phyloP scores from a whole-genome alignment of 2,797 vertebrate genomes.

The Poeciliopsis presidionis region DNA sequence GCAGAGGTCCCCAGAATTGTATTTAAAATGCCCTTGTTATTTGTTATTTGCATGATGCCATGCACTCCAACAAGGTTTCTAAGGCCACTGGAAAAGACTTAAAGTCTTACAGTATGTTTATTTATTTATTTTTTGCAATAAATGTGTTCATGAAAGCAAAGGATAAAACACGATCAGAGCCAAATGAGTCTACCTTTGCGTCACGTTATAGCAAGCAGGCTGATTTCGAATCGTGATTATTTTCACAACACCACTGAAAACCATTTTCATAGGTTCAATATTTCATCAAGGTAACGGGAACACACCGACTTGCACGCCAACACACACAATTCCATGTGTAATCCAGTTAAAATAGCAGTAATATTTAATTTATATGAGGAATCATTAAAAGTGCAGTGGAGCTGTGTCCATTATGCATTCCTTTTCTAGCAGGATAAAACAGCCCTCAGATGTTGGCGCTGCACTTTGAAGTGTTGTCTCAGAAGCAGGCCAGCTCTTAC shows the following conservation, averaged over 20 bases:
- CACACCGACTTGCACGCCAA: slow-evolving; percentile 23
- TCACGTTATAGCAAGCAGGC: slow-evolving; percentile 5
- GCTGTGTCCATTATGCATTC: slow-evolving; percentile 91
- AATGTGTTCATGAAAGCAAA: not conserved
- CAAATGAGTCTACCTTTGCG: not conserved
- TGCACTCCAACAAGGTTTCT: not conserved
- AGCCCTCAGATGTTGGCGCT: slow-evolving; percentile 92
- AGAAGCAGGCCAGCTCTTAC: slow-evolving; percentile 85
- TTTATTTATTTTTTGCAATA: not conserved
- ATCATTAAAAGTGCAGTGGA: slow-evolving; percentile 86
- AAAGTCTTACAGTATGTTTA: not conserved
- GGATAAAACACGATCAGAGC: not conserved
- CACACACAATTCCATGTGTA: slow-evolving; percentile 65
- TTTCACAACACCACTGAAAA: slow-evolving; percentile 32
- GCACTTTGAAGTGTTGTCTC: slow-evolving; percentile 95
- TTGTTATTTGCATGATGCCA: not conserved
- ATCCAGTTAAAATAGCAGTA: slow-evolving; percentile 81
- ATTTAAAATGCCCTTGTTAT: not conserved
- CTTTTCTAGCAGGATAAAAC: slow-evolving; percentile 97
- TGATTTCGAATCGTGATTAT: slow-evolving; percentile 41
- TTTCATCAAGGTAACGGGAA: slow-evolving; percentile 70
- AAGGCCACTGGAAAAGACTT: not conserved
- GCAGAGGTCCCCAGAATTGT: not conserved
- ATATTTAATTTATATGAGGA: slow-evolving; percentile 88
- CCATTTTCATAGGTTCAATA: slow-evolving; percentile 69